Evolutionary conservation across 1,140 invertebrate species (phyloP).

Genomic region (Bradysia coprophila): DNA sequence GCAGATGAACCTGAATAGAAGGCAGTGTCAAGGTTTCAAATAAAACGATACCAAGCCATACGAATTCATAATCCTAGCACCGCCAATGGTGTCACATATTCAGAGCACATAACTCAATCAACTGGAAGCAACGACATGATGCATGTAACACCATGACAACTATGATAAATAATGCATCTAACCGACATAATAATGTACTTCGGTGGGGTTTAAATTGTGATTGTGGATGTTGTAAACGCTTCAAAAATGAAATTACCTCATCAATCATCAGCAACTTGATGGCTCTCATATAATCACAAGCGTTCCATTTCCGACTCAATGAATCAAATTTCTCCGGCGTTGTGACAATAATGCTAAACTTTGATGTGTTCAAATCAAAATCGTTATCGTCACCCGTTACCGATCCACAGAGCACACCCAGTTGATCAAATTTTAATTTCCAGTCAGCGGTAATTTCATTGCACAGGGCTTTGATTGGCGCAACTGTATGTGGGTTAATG

Average conservation of each 20-base stretch:
- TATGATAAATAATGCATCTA: too few species aligned
- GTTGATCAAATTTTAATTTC: conserved; percentile 42
- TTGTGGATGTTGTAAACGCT: too few species aligned
- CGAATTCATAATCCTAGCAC: too few species aligned
- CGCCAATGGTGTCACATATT: too few species aligned
- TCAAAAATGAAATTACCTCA: too few species aligned
- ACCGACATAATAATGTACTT: too few species aligned
- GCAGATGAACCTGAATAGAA: conserved; percentile 33
- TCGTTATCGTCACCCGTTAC: conserved; percentile 56
- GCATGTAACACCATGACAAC: too few species aligned
- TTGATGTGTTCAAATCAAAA: conserved; percentile 30
- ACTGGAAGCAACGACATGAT: too few species aligned
- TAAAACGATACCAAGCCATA: conserved; percentile 14
- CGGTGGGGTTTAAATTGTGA: too few species aligned
- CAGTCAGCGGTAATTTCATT: conserved; percentile 51
- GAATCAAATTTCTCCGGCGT: conserved; percentile 78
- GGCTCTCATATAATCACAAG: conserved; percentile 38
- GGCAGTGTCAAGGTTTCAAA: conserved; percentile 3
- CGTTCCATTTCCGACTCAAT: conserved; percentile 50
- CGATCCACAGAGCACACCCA: conserved; percentile 43
- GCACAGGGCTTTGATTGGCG: conserved; percentile 63
- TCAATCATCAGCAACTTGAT: conserved; percentile 64
- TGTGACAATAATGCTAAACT: conserved; percentile 46
- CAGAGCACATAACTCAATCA: too few species aligned
- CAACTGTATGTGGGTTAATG: conserved; percentile 36